Evolutionary conservation across 2,888 invertebrate genomes (phyloP), one percentile per base, ranked within the genome.

Genomic region (Nipponacmea schrenckii): DNA sequence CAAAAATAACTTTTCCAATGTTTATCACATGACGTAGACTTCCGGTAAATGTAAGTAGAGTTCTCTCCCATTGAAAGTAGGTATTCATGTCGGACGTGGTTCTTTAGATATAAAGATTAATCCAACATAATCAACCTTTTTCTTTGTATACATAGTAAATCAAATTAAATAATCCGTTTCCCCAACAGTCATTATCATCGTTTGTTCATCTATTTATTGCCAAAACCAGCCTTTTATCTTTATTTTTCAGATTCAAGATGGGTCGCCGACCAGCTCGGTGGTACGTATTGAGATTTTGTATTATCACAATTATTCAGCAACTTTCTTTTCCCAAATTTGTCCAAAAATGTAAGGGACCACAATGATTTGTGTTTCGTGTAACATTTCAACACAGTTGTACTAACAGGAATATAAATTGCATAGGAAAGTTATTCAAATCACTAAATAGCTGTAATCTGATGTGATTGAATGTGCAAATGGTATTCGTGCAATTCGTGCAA

Each of bases 231-330:
- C 27, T 12, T 17, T 67, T 56, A 50, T 72, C 17, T 71, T 62
- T 72, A 69, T 67, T 20, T 79, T 82, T 77, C 76, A 80, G 77
- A 65, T 79, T 78, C 68, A 93, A 92, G 89, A 98, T 98, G 98
- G 98, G 98, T 91, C 95, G 98, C 90, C 95, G 98, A 91, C 98
- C 98, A 90, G 98, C 98, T 86, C 95, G 98, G 92, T 98, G 97
- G 96, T 97, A 92, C 92, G 94, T 93, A 83, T 12, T 15, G 62
- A 31, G 7, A 31, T 66, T 64, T 65, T 26, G 70, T 14, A 68
- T 39, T 67, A 69, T 44, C 65, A 72, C 64, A 70, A 69, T 63
- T 75, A 68, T 46, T 71, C 65, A 50, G 31, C 31, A 31, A 31
- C 31, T 31, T 31, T 31, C 31, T 2, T 31, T 3, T 31, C 31